Conservation (phyloP, 2,113 vertebrate species). For the Salvator merianae region DNA sequence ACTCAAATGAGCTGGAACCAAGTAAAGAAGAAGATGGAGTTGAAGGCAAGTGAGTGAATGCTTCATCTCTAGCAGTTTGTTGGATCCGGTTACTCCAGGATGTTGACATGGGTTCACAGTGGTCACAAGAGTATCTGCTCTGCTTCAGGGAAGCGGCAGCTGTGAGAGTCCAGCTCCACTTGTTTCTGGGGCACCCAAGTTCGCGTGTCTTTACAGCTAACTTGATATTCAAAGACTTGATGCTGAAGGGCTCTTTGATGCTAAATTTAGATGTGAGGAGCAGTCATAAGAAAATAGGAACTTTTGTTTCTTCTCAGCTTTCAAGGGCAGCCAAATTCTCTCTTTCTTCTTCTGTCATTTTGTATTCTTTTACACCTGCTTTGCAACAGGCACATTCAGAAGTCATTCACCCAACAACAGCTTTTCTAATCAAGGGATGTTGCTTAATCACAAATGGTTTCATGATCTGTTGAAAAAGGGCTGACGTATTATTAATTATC, state of each 20-base stretch:
- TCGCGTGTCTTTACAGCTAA: not conserved
- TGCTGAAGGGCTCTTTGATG: not conserved
- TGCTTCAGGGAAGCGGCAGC: conserved; percentile 13
- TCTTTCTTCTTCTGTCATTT: not conserved
- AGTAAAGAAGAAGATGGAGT: not conserved
- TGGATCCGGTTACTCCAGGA: not conserved
- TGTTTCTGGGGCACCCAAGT: not conserved
- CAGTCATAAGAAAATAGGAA: not conserved
- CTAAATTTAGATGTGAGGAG: not conserved
- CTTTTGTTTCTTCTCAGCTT: not conserved
- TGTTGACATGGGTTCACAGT: not conserved
- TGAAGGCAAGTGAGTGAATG: not conserved
- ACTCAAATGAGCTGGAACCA: not conserved
- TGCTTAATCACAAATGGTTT: not conserved
- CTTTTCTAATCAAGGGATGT: not conserved
- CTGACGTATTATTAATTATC: not conserved
- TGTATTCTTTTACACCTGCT: not conserved
- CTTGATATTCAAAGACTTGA: not conserved
- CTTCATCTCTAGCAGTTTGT: not conserved
- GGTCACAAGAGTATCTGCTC: not conserved
- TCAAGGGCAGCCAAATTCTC: not conserved
- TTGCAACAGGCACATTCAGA: not conserved
- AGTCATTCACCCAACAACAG: not conserved
- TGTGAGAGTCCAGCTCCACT: not conserved
- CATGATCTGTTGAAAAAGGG: not conserved